These are phyloP conservation scores for Zeus faber DNA, from an alignment of 2,113 vertebrate species.

Conservation along the genomic window DNA sequence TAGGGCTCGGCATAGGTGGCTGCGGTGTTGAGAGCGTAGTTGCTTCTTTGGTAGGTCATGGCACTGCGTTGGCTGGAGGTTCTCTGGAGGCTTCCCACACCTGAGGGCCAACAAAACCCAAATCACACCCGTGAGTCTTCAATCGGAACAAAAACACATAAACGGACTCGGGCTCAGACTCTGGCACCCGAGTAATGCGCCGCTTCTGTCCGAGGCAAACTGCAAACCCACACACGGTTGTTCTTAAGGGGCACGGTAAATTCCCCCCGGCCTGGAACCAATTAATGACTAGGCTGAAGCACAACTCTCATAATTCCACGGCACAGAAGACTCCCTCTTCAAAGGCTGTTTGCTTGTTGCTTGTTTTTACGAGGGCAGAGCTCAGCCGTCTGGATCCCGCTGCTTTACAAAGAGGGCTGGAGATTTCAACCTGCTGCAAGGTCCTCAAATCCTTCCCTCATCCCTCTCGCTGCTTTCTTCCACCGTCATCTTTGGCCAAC, in stretches of 20 bases:
- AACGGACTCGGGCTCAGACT: background rate
- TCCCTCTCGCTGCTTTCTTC: slow-evolving; percentile 12
- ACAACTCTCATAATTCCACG: slow-evolving; percentile 47
- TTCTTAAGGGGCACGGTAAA: slow-evolving; percentile 45
- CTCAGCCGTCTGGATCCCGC: slow-evolving; percentile 40
- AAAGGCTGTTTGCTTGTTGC: slow-evolving; percentile 47
- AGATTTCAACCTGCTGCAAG: slow-evolving; percentile 36
- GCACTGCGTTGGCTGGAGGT: slow-evolving; percentile 91
- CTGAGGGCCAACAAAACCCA: slow-evolving; percentile 54
- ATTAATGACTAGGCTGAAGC: slow-evolving; percentile 61
- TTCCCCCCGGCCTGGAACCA: slow-evolving; percentile 56
- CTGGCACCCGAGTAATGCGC: slow-evolving; percentile 7
- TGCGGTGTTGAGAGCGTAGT: slow-evolving; percentile 82
- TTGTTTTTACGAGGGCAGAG: slow-evolving; percentile 44
- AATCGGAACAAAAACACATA: slow-evolving; percentile 11
- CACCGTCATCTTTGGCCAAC: too few species aligned
- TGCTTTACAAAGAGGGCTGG: slow-evolving; percentile 30
- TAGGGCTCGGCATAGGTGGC: slow-evolving; percentile 87
- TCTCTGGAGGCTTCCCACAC: slow-evolving; percentile 89
- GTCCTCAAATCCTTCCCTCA: slow-evolving; percentile 36
- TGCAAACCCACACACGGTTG: slow-evolving; percentile 41
- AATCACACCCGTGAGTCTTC: background rate
- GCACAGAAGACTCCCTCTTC: slow-evolving; percentile 49
- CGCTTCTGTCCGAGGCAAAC: slow-evolving; percentile 21
- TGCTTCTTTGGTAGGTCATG: slow-evolving; percentile 94